Percentiles rank a stretch among this genome's conserved stretches.
Evolutionary conservation across 2,888 invertebrate species (phyloP).

Genomic region (Odontomyia ornata): DNA sequence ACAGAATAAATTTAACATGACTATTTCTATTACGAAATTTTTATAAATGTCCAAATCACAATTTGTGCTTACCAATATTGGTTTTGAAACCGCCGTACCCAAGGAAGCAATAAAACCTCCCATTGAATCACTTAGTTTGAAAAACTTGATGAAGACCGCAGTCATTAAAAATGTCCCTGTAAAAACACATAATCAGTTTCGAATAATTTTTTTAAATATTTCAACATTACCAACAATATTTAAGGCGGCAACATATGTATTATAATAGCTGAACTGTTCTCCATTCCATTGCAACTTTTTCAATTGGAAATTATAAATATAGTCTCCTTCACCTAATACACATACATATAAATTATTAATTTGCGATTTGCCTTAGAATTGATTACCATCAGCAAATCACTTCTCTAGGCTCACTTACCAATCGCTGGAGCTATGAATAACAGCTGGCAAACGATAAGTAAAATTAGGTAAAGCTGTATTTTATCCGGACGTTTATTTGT

Average conservation of each 20-base stretch:
- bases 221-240: constrained; percentile 58
- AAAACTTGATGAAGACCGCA: constrained; percentile 60
- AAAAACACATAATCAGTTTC: constrained; percentile 33
- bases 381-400: too few relatives aligned
- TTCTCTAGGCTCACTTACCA: too few relatives aligned
- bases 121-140: constrained; percentile 60
- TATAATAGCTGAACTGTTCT: constrained; percentile 59
- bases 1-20: too few relatives aligned
- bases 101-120: constrained; percentile 61
- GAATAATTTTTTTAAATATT: neutral
- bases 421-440: constrained; percentile 59
- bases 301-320: constrained; percentile 60
- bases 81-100: constrained; percentile 58
- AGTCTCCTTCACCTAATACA: constrained; percentile 58
- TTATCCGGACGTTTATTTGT: constrained; percentile 58
- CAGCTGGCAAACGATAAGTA: constrained; percentile 59
- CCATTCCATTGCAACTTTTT: constrained; percentile 62
- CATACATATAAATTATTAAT: neutral
- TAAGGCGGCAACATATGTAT: constrained; percentile 58
- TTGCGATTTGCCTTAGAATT: too few relatives aligned
- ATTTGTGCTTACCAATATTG: constrained; percentile 60
- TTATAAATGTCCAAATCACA: too few relatives aligned
- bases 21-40: too few relatives aligned
- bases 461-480: constrained; percentile 57
- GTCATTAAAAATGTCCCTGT: constrained; percentile 62